These are phyloP conservation scores for Drosophila koepferae DNA, from an alignment of 2,888 invertebrate genomes.

Conservation along the genomic window DNA sequence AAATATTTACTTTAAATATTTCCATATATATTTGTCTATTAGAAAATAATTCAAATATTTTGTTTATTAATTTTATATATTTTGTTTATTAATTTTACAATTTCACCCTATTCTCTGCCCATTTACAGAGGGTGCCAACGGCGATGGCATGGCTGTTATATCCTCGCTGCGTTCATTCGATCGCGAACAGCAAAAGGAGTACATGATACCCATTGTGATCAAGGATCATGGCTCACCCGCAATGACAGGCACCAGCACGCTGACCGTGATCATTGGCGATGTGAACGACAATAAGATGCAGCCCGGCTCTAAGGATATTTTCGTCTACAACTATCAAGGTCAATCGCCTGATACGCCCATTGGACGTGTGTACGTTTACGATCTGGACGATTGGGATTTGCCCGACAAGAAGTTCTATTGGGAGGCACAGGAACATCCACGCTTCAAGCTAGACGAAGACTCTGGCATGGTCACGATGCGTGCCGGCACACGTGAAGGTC, in stretches of 20 bases:
- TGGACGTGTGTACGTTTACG: conserved; percentile 98
- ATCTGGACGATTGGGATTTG: conserved; percentile 99
- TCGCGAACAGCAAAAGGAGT: conserved; percentile 97
- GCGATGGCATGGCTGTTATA: conserved; percentile 99
- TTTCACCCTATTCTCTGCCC: conserved; percentile 49
- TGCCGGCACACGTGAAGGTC: conserved; percentile 95
- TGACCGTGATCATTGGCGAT: conserved; percentile 98
- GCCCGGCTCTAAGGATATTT: conserved; percentile 98
- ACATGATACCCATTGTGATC: conserved; percentile 98
- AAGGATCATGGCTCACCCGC: conserved; percentile 98
- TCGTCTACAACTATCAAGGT: conserved; percentile 98
- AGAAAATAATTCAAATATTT: too few relatives aligned
- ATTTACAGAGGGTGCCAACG: conserved; percentile 95
- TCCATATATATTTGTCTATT: too few relatives aligned
- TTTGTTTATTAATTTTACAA: not conserved
- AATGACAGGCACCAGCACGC: conserved; percentile 97
- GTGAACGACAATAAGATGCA: conserved; percentile 99
- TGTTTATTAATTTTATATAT: too few relatives aligned
- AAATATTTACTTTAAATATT: too few relatives aligned
- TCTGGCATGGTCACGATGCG: conserved; percentile 98
- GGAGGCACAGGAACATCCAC: conserved; percentile 94
- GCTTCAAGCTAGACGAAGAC: conserved; percentile 95
- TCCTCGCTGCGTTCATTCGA: conserved; percentile 96
- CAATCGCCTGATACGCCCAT: conserved; percentile 96
- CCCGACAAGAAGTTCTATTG: conserved; percentile 99